Percentiles rank a stretch among this genome's conserved stretches.
Conservation (phyloP, 1,140 invertebrate species). For the Ceratina japonica region DNA sequence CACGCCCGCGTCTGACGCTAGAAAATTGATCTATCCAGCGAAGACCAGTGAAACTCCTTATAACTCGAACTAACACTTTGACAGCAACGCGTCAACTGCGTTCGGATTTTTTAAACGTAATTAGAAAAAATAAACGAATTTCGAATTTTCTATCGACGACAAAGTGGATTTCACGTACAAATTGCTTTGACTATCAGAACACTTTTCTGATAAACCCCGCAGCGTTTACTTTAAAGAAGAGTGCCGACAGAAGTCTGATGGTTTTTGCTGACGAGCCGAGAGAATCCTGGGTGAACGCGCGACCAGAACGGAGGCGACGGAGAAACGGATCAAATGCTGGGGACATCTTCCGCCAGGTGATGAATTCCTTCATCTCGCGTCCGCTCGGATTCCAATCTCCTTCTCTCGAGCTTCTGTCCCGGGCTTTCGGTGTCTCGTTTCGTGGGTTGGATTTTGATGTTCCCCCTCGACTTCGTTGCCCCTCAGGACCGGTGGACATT, state of each 20-base stretch:
- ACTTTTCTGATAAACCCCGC: background rate
- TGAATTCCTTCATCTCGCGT: constrained; percentile 64
- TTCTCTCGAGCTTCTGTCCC: background rate
- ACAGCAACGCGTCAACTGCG: constrained; percentile 24
- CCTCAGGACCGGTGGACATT: constrained; percentile 29
- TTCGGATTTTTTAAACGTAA: constrained; percentile 2
- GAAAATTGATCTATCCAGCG: constrained; percentile 33
- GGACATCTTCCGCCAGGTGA: constrained; percentile 41
- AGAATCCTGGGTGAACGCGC: constrained; percentile 15
- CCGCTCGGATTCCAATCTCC: constrained; percentile 25
- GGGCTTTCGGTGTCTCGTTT: background rate
- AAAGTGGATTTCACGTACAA: no score
- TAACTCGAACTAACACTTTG: constrained; percentile 7
- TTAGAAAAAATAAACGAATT: no score
- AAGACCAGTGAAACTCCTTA: constrained; percentile 9
- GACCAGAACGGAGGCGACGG: background rate
- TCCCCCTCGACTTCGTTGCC: background rate
- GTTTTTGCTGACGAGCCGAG: constrained; percentile 22
- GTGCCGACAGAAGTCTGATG: background rate
- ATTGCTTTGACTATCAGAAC: no score
- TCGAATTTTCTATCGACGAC: no score
- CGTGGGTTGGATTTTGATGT: constrained; percentile 1
- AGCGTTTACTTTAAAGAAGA: background rate
- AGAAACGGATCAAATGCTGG: constrained; percentile 16
- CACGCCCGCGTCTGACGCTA: background rate